Conservation (phyloP, 2,888 invertebrate genomes). For the Pediacus dermestoides region DNA sequence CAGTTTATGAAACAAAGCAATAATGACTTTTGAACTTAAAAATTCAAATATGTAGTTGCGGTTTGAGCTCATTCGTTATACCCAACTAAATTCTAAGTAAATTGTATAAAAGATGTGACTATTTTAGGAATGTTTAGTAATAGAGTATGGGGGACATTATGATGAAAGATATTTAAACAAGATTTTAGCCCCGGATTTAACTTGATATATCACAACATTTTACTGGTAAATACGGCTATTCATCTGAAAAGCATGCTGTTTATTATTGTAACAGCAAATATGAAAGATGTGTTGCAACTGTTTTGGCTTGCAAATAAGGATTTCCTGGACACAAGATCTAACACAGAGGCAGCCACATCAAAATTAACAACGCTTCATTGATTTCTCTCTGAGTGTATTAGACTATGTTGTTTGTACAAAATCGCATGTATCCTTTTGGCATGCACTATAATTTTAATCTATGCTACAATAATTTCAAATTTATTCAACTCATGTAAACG, state of each 20-base stretch:
- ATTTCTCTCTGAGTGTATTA: conserved; percentile 15
- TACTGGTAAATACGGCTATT: background rate
- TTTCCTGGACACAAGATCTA: conserved; percentile 14
- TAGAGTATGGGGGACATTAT: no score
- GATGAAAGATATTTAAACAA: no score
- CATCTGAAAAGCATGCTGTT: conserved; percentile 3
- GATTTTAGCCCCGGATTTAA: conserved; percentile 4
- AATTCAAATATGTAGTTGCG: no score
- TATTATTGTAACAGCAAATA: conserved; percentile 4
- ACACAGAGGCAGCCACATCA: conserved; percentile 13
- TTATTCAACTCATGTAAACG: conserved; percentile 32
- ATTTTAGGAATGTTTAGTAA: no score
- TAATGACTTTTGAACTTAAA: no score
- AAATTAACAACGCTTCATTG: conserved; percentile 16
- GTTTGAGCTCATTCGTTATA: no score
- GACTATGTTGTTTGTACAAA: conserved; percentile 2
- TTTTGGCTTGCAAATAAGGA: conserved; percentile 15
- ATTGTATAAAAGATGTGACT: no score
- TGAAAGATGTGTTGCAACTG: conserved; percentile 11
- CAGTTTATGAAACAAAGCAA: no score
- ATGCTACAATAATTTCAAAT: conserved; percentile 20
- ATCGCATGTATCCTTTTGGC: conserved; percentile 5
- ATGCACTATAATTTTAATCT: conserved; percentile 15
- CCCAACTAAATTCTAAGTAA: no score
- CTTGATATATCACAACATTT: conserved; percentile 1